Evolutionary conservation across 1,140 invertebrate species (phyloP), one percentile per base, ranked within the genome.

Genomic region (Bombus superbus): DNA sequence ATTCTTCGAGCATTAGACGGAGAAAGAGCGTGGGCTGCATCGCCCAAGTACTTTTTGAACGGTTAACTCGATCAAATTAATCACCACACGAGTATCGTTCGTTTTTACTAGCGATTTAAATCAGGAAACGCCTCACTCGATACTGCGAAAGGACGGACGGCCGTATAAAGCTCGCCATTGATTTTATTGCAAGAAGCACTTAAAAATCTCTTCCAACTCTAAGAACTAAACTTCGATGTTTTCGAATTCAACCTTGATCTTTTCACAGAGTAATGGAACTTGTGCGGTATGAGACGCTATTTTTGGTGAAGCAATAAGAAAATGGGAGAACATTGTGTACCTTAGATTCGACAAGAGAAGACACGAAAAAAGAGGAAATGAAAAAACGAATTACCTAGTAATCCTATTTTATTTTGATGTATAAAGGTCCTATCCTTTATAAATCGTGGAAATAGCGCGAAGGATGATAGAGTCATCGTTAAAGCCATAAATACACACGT

Each of bases 1-100:
- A 82, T 81, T 83, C 81, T 85, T 68, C 38, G 44, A 73, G 64
- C 62, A 81, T 87, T 86, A 84, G 32, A 62, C 40, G 3, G 11
- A 18, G 25, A 68, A 47, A 38, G 57, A 44, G 42, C 62, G 18
- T 18, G 47, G 18, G 18, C 22, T 53, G n/a, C 64, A 13, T 62
- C 40, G 83, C 22, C 25, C 59, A 47, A 75, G 25, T 69, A 28
- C 25, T 32, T 13, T 35, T 9, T 18, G 18, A 10, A 69, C 64
- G 71, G 53, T 88, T 88, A 79, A 74, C 84, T 25, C 22, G 22
- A 71, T 73, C 57, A 28, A 42, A 44, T 71, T 81, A 78, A 84
- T 71, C 62, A 28, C 42, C 57, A 2, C 57, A 2, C 47, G 18
- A 53, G 47, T 53, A 53, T 53, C 47, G 6, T 57, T 69, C 25